These are phyloP conservation scores for Eupsittula cactorum DNA, from an alignment of 2,113 vertebrate species.

Conservation along the genomic window DNA sequence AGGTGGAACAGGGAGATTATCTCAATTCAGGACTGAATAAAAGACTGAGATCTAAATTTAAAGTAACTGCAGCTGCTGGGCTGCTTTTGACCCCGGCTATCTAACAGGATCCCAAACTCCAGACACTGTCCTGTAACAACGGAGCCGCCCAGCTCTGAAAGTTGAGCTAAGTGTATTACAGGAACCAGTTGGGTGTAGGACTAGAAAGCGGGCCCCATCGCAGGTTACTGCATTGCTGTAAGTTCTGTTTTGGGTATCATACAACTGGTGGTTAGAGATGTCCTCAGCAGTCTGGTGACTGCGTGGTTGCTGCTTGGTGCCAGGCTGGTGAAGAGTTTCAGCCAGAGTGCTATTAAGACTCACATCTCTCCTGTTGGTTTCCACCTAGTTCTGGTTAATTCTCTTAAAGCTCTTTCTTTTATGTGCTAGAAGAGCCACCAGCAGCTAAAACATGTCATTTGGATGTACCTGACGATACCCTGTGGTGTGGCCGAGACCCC, in stretches of 20 bases:
- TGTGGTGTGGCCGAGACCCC: not conserved
- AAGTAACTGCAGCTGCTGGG: not conserved
- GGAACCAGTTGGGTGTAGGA: not conserved
- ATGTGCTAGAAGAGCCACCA: not conserved
- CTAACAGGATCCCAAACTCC: not conserved
- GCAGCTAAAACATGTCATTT: not conserved
- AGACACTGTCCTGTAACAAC: not conserved
- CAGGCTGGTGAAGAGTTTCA: not conserved
- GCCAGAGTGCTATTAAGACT: not conserved
- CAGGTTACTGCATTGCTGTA: not conserved
- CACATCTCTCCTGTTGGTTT: not conserved
- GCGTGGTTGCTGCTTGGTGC: fast-evolving
- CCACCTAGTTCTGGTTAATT: not conserved
- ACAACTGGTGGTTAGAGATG: not conserved
- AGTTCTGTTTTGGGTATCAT: not conserved
- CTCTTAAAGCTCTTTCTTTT: not conserved
- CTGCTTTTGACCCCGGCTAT: not conserved
- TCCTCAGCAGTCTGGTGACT: fast-evolving
- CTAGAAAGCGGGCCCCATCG: not conserved
- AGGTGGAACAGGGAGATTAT: not conserved
- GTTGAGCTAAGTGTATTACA: not conserved
- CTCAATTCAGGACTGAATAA: not conserved
- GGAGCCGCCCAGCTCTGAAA: not conserved
- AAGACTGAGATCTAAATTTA: not conserved
- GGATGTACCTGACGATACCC: not conserved